Conservation (phyloP, 2,797 vertebrate species). For the Denticeps clupeoides region DNA sequence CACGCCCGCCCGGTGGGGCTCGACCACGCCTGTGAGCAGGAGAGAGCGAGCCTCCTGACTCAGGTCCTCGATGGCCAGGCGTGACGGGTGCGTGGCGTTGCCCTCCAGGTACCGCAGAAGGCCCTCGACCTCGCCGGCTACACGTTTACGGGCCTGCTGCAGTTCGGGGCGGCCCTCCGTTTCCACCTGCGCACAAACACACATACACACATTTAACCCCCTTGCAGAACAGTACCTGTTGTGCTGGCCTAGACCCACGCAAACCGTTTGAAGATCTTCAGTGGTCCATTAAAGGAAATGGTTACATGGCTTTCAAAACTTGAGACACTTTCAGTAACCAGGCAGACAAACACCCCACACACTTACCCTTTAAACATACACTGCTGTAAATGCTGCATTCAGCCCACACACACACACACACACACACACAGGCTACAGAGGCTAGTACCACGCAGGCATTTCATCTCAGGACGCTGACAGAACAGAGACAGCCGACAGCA, state of each 20-base stretch:
- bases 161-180: constrained; percentile 81
- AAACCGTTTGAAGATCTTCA: neutral
- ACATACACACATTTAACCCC: constrained; percentile 1
- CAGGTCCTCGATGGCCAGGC: constrained; percentile 76
- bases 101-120: constrained; percentile 87
- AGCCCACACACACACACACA: neutral
- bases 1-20: constrained; percentile 62
- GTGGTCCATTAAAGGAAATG: constrained; percentile 7
- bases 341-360: neutral
- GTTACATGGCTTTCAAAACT: constrained; percentile 1
- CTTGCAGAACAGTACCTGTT: too few relatives aligned
- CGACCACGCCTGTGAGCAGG: constrained; percentile 71
- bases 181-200: constrained; percentile 53
- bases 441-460: neutral
- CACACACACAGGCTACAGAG: neutral
- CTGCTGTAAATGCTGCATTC: neutral
- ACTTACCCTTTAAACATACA: neutral
- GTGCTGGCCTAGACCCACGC: neutral
- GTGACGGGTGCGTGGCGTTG: constrained; percentile 77
- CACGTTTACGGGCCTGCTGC: constrained; percentile 78
- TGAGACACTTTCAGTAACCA: neutral
- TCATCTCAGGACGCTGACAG: too few relatives aligned
- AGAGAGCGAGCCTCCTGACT: constrained; percentile 72
- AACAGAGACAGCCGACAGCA: too few relatives aligned
- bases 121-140: constrained; percentile 79